These are phyloP conservation scores for Gulo gulo DNA, from an alignment of 2,113 vertebrate genomes.

Conservation along the genomic window DNA sequence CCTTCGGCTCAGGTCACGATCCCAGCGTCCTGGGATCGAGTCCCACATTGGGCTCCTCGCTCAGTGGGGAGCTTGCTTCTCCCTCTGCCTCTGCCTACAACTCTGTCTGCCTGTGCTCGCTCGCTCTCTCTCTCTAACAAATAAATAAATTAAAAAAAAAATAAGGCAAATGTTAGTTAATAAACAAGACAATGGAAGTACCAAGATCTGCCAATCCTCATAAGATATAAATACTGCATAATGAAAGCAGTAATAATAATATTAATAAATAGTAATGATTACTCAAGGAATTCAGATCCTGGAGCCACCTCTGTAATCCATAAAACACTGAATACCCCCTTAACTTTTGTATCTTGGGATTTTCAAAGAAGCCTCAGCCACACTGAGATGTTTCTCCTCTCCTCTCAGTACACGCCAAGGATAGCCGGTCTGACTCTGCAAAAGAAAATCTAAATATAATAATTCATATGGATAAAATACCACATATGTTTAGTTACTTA, in stretches of 20 bases:
- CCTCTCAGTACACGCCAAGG: neutral
- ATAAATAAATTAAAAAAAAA: neutral
- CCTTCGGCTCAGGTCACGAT: too few species aligned
- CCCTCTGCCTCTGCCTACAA: too few species aligned
- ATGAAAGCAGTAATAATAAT: neutral
- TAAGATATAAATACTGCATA: neutral
- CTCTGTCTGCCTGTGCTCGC: too few species aligned
- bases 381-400: rapidly evolving
- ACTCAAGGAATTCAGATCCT: neutral
- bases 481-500: neutral
- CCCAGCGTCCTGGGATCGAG: too few species aligned
- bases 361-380: neutral
- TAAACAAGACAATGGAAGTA: neutral
- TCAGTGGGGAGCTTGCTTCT: too few species aligned
- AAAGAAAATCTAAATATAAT: neutral
- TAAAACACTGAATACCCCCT: rapidly evolving
- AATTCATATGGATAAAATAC: neutral
- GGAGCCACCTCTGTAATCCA: neutral
- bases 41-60: too few species aligned
- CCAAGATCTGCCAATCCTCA: neutral
- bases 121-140: too few species aligned
- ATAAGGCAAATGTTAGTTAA: neutral
- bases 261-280: neutral
- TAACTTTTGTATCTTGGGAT: too few species aligned
- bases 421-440: neutral